Conservation (phyloP, 2,113 vertebrate genomes). For the Python bivittatus region DNA sequence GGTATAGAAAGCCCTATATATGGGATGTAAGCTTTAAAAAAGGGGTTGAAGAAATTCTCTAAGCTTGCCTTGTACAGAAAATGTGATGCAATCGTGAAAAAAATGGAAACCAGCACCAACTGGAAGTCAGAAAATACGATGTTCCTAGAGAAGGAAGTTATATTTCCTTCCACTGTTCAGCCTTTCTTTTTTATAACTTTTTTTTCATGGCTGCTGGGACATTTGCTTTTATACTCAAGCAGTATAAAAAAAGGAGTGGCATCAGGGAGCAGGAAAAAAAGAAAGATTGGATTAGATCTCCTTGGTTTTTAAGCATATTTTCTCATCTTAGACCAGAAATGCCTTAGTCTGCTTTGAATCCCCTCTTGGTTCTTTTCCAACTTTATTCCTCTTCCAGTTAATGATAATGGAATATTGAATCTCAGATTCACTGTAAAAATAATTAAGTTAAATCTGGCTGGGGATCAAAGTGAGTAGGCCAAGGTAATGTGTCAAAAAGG, state of each 20-base stretch:
- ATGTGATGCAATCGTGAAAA: not conserved
- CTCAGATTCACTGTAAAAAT: not conserved
- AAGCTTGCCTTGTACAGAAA: not conserved
- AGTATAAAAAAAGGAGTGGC: constrained; percentile 53
- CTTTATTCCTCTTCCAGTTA: no score
- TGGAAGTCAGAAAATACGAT: constrained; percentile 35
- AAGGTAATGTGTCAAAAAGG: not conserved
- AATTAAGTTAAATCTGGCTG: constrained; percentile 14
- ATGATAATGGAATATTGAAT: constrained; percentile 4
- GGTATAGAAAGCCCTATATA: not conserved
- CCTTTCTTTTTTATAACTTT: constrained; percentile 46
- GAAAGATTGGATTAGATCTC: constrained; percentile 45
- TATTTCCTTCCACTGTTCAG: not conserved
- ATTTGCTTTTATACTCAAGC: constrained; percentile 62
- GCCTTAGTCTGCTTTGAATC: not conserved
- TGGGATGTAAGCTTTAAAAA: not conserved
- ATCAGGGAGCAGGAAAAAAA: constrained; percentile 42
- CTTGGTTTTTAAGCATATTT: constrained; percentile 64
- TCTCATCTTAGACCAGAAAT: constrained; percentile 41
- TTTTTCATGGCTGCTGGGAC: constrained; percentile 57
- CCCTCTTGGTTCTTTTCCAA: not conserved
- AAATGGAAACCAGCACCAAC: not conserved
- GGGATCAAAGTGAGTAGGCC: not conserved
- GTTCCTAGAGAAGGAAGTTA: constrained; percentile 27
- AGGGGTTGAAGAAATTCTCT: not conserved